These are phyloP conservation scores for Acanthurus leucopareius DNA, from an alignment of 2,797 vertebrate genomes.

Conservation along the genomic window DNA sequence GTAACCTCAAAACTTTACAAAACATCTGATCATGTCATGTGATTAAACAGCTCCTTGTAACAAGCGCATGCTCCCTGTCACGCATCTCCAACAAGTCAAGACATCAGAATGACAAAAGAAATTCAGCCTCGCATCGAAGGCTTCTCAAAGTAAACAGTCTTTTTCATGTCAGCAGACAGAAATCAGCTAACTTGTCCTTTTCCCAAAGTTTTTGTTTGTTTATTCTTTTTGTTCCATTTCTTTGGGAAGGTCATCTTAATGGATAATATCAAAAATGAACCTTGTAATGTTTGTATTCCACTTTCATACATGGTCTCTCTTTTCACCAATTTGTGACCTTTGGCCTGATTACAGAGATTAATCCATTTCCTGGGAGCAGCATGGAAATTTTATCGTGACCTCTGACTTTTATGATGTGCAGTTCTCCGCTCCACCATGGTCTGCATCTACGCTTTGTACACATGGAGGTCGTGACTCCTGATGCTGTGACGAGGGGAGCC, in stretches of 20 bases:
- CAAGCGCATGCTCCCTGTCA: background rate
- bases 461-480: constrained; percentile 41
- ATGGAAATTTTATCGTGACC: constrained; percentile 66
- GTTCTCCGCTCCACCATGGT: constrained; percentile 46
- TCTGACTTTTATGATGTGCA: constrained; percentile 49
- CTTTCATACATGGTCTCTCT: constrained; percentile 37
- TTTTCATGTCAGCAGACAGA: constrained; percentile 11
- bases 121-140: background rate
- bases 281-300: constrained; percentile 52
- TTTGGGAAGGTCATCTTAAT: constrained; percentile 29
- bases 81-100: background rate
- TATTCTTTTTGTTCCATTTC: constrained; percentile 9
- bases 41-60: constrained; percentile 16
- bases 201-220: constrained; percentile 42
- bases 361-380: constrained; percentile 67
- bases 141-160: constrained; percentile 14
- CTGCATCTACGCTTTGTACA: constrained; percentile 39
- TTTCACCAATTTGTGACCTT: constrained; percentile 45
- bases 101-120: background rate
- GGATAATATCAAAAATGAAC: constrained; percentile 43
- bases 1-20: background rate
- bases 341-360: constrained; percentile 62
- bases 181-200: background rate
- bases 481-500: constrained; percentile 21
- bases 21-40: background rate